Evolutionary conservation across 2,797 vertebrate species (phyloP).

Genomic region (Cirrhinus mrigala): DNA sequence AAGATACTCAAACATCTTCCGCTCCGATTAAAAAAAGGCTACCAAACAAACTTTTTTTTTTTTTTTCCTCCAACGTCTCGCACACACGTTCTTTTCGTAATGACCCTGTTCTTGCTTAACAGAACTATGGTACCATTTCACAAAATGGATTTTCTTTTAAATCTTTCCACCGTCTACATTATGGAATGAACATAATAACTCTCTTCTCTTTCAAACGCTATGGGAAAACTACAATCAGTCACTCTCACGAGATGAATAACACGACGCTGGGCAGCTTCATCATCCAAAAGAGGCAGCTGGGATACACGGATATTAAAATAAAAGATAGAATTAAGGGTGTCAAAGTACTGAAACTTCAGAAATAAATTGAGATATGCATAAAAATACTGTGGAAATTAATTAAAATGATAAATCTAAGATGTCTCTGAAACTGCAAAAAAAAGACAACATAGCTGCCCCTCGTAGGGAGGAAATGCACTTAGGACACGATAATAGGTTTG

Average conservation of each 20-base stretch:
- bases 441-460: constrained; percentile 41
- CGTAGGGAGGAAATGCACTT: constrained; percentile 51
- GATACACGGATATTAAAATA: constrained; percentile 11
- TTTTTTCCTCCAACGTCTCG: constrained; percentile 19
- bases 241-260: constrained; percentile 45
- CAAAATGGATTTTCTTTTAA: constrained; percentile 30
- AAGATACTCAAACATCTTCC: constrained; percentile 60
- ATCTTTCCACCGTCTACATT: constrained; percentile 21
- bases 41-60: constrained; percentile 45
- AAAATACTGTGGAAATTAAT: constrained; percentile 26
- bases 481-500: constrained; percentile 31
- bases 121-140: constrained; percentile 48
- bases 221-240: constrained; percentile 34
- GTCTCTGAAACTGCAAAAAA: constrained; percentile 31
- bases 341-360: constrained; percentile 31
- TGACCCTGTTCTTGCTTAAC: constrained; percentile 50
- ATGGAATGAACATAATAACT: constrained; percentile 48
- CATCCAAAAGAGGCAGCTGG: constrained; percentile 49
- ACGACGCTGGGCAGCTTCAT: constrained; percentile 53
- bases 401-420: constrained; percentile 26
- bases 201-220: constrained; percentile 28
- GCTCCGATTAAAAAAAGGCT: constrained; percentile 58
- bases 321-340: neutral
- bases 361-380: constrained; percentile 24
- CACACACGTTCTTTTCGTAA: constrained; percentile 29